Conservation (phyloP, 1,140 invertebrate species). For the Penaeus chinensis region DNA sequence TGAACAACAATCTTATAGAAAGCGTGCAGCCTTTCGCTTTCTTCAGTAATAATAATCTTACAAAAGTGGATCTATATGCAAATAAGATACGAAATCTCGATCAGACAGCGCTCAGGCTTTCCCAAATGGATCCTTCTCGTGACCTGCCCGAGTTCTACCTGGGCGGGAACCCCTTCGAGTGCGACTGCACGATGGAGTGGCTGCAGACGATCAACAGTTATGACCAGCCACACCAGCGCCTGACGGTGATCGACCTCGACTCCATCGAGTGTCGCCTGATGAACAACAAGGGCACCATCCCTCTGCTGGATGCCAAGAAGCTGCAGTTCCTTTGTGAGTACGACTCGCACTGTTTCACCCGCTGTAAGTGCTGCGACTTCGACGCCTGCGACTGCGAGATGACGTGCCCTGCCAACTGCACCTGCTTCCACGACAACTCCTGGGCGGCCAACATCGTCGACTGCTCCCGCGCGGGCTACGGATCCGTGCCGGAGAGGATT, state of each 20-base stretch:
- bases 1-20: conserved; percentile 89
- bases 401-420: conserved; percentile 91
- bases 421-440: conserved; percentile 91
- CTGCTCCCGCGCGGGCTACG: conserved; percentile 82
- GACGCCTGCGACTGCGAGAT: conserved; percentile 94
- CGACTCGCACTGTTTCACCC: conserved; percentile 87
- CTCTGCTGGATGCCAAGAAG: conserved; percentile 80
- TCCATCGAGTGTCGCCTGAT: conserved; percentile 72
- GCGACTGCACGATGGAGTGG: conserved; percentile 89
- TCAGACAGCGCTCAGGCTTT: conserved; percentile 80
- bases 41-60: conserved; percentile 84
- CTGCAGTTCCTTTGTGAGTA: conserved; percentile 93
- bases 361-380: conserved; percentile 94
- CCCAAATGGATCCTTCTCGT: conserved; percentile 76
- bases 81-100: conserved; percentile 86
- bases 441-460: conserved; percentile 94
- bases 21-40: conserved; percentile 86
- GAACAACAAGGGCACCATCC: conserved; percentile 67
- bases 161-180: conserved; percentile 89
- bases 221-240: conserved; percentile 81
- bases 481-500: conserved; percentile 82
- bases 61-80: conserved; percentile 88
- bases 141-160: conserved; percentile 91
- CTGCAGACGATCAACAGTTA: conserved; percentile 85
- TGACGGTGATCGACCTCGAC: conserved; percentile 87